Base-by-base conservation (phyloP, 2,888 invertebrate species). In the Limenitis camilla region DNA sequence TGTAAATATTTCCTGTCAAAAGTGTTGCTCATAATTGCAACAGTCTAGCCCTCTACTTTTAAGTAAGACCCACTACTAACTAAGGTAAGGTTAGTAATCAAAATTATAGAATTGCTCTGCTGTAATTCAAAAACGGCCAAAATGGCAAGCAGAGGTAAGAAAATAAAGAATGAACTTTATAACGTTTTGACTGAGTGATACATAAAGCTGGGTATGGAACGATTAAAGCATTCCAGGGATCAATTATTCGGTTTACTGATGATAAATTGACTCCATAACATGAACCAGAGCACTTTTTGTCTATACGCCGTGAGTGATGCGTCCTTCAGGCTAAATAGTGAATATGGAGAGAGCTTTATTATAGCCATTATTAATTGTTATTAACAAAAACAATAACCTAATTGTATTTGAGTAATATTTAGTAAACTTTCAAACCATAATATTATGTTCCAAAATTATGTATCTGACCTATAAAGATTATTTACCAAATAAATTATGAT, bases 221-320 rank as follows among this genome's bases (percentile, higher is more conserved):
- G 68, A 71, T 71, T 73, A 72, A 69, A 72, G 69, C 68, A 66
- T 66, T 65, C 66, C 65, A 53, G 60, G 53, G 60, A 66, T 63
- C 72, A 72, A 74, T 74, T 71, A 71, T 69, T 68, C 72, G 72
- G 67, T 66, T 71, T 68, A 65, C 66, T 69, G 72, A 68, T 75
- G 72, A 74, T 68, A 71, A 71, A 74, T 73, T 69, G 71, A 72
- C 69, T 72, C 67, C 69, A 69, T 72, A 72, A 74, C 69, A 63
- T 68, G 71, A 69, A 66, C 63, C 72, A 71, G 68, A 65, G 66
- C 69, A 69, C 67, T 71, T 72, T 72, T 73, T 71, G 67, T 71
- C 64, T 67, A 59, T 68, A 59, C 61, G 52, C 56, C 56, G 59
- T 65, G 70, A 71, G 64, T 69, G 67, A 71, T 70, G 68, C 66